A percentile compares a stretch with the other conserved stretches of the same genome.
These are phyloP conservation scores for Delichon dasypus DNA, from an alignment of 2,797 vertebrate genomes.

Conservation along the genomic window DNA sequence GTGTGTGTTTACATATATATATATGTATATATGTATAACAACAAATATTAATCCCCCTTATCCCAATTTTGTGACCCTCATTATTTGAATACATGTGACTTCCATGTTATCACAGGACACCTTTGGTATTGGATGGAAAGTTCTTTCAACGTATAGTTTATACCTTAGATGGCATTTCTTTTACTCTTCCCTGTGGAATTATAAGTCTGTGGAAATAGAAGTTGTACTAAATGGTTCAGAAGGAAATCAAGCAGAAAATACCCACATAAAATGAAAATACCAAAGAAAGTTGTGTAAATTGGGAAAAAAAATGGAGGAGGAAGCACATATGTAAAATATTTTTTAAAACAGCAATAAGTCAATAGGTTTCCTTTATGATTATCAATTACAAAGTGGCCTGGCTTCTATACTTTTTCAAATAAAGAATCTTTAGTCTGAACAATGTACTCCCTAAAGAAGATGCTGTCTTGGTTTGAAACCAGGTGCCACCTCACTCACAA, in stretches of 20 bases:
- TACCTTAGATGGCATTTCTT: slow-evolving; percentile 15
- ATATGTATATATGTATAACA: background rate
- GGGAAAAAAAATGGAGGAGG: rapidly evolving
- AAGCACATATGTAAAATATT: background rate
- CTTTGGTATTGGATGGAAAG: background rate
- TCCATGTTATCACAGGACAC: background rate
- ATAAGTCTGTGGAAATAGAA: background rate
- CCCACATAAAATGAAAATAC: background rate
- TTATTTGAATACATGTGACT: slow-evolving; percentile 2
- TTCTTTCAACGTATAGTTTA: background rate
- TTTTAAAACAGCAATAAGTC: background rate
- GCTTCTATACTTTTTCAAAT: background rate
- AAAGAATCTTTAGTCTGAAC: background rate
- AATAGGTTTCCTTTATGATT: background rate
- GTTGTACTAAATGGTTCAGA: background rate
- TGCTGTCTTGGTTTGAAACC: background rate
- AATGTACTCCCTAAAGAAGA: background rate
- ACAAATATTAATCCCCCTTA: background rate
- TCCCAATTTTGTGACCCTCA: background rate
- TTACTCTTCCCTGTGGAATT: slow-evolving; percentile 29
- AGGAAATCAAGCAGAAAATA: slow-evolving; percentile 24
- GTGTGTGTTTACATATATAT: too few relatives aligned
- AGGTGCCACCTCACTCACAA: background rate
- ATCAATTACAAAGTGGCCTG: background rate
- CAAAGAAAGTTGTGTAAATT: background rate